Percentiles rank a stretch among this genome's conserved stretches.
These are phyloP conservation scores for Holotrichia oblita DNA, from an alignment of 1,140 invertebrate species.

Conservation along the genomic window DNA sequence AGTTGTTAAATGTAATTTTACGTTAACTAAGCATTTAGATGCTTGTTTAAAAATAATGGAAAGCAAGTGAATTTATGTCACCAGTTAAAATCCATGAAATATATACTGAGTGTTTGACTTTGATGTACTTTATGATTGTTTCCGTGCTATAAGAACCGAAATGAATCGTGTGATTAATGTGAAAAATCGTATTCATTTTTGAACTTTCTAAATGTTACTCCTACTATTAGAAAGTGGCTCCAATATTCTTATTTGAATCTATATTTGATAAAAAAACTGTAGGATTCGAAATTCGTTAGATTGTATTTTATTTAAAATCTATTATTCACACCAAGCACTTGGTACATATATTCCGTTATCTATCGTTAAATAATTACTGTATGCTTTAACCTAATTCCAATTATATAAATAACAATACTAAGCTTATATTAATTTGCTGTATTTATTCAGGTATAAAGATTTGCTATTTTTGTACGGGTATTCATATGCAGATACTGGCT, in stretches of 20 bases:
- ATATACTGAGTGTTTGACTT: constrained; percentile 31
- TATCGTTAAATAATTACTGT: neutral
- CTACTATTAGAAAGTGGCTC: neutral
- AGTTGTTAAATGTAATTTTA: constrained; percentile 12
- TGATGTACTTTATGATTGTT: constrained; percentile 18
- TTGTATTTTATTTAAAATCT: neutral
- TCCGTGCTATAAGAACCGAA: neutral
- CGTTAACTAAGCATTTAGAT: constrained; percentile 3
- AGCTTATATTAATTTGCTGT: neutral
- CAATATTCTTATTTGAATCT: neutral
- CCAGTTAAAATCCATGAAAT: neutral
- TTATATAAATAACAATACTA: neutral
- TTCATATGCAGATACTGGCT: constrained; percentile 10
- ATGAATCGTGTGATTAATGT: neutral
- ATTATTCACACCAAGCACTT: constrained; percentile 2
- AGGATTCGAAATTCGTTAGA: neutral
- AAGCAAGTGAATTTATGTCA: constrained; percentile 20
- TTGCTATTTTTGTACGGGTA: neutral
- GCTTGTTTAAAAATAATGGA: neutral
- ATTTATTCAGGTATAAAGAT: neutral
- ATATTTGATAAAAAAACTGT: neutral
- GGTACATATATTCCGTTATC: constrained; percentile 24
- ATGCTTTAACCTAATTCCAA: neutral
- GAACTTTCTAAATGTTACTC: neutral
- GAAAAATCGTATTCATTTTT: neutral